Evolutionary conservation across 2,113 vertebrate species (phyloP).

Genomic region (Crotalus tigris): DNA sequence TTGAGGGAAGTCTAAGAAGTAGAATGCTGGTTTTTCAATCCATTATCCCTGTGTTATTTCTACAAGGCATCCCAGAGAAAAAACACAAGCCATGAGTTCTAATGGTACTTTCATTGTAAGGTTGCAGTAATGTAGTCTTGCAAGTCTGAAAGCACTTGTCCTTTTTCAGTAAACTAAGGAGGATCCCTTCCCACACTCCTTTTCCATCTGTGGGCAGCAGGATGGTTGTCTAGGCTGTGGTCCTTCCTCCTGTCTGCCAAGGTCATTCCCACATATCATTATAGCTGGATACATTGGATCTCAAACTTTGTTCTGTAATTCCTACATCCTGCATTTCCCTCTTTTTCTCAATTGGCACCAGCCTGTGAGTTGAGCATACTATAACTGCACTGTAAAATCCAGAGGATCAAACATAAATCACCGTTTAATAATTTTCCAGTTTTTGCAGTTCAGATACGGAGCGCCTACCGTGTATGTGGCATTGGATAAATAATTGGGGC

Average conservation of each 20-base stretch:
- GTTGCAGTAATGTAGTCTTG: no score
- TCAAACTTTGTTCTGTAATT: neutral
- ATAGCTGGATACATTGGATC: neutral
- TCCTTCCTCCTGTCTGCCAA: neutral
- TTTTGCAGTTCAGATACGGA: neutral
- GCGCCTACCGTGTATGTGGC: neutral
- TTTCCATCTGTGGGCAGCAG: neutral
- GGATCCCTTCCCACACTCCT: neutral
- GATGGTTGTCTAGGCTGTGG: neutral
- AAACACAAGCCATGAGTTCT: no score
- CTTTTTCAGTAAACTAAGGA: no score
- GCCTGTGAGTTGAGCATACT: neutral
- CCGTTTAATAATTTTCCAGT: neutral
- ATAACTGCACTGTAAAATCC: neutral
- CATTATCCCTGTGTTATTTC: no score
- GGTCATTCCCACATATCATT: neutral
- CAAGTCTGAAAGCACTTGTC: no score
- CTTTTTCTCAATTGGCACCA: neutral
- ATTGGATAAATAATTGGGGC: conserved; percentile 7
- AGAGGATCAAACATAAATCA: neutral
- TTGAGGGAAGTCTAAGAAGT: no score
- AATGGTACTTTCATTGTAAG: no score
- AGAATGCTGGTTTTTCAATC: no score
- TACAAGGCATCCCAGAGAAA: no score
- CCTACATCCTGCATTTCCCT: neutral